A percentile compares a stretch with the other conserved stretches of the same genome.
Conservation (phyloP, 2,797 vertebrate genomes). For the Falco biarmicus region DNA sequence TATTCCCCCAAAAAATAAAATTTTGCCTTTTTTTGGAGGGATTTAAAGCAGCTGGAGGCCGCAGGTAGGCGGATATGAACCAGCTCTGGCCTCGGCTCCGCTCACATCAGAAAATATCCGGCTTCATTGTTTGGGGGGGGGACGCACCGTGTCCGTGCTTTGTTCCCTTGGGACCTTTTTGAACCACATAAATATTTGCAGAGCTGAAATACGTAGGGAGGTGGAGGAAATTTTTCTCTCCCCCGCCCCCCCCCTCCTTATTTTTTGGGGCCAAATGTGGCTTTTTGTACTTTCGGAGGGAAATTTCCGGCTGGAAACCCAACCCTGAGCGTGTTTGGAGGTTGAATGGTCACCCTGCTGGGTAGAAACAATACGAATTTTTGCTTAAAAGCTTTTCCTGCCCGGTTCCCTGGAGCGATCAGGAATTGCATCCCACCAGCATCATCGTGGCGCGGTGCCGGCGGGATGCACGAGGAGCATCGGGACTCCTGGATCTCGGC, state of each 20-base stretch:
- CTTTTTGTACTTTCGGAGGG: conserved; percentile 20
- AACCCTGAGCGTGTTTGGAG: not conserved
- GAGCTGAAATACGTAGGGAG: not conserved
- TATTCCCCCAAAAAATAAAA: too few relatives aligned
- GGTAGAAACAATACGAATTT: conserved; percentile 5
- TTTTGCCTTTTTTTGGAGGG: too few relatives aligned
- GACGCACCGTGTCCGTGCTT: conserved; percentile 21
- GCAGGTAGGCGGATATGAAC: not conserved
- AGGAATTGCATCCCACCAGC: not conserved
- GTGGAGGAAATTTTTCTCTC: not conserved
- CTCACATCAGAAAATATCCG: conserved; percentile 45
- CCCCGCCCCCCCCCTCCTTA: not conserved
- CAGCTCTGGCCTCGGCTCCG: not conserved
- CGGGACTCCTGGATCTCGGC: not conserved
- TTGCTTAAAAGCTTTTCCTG: conserved; percentile 36
- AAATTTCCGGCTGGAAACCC: conserved; percentile 55
- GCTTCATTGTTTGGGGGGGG: conserved; percentile 22
- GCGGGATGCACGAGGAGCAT: not conserved
- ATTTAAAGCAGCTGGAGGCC: not conserved
- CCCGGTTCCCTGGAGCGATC: not conserved
- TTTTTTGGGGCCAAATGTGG: not conserved
- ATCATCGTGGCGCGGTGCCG: not conserved
- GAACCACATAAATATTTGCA: conserved; percentile 14
- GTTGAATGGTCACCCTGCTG: conserved; percentile 39
- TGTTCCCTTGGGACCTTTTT: conserved; percentile 23